phyloP scores from a whole-genome alignment of 1,140 invertebrate genomes.

The Hylyphantes graminicola region DNA sequence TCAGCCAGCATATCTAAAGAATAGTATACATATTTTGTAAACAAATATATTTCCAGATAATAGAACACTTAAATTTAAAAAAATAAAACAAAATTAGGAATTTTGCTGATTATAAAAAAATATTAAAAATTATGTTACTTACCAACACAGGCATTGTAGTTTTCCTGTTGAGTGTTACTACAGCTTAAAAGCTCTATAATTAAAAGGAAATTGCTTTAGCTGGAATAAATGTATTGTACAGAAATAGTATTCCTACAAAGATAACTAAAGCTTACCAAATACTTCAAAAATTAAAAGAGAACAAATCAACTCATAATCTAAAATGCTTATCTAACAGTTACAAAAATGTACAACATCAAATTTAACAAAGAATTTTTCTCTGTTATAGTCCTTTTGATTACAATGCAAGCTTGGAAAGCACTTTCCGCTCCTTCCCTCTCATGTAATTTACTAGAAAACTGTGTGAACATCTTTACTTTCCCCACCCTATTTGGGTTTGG shows the following conservation, averaged over 20 bases:
- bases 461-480: too few relatives aligned
- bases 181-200: constrained; percentile 77
- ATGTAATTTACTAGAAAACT: too few relatives aligned
- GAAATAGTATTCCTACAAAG: neutral
- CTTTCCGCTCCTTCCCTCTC: too few relatives aligned
- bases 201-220: constrained; percentile 51
- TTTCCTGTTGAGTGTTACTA: constrained; percentile 79
- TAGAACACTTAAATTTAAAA: neutral
- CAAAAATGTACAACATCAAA: neutral
- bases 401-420: too few relatives aligned
- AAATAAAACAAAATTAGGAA: too few relatives aligned
- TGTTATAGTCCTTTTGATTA: too few relatives aligned
- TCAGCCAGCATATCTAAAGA: constrained; percentile 17
- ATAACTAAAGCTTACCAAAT: neutral
- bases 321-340: neutral
- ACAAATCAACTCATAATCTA: too few relatives aligned
- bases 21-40: neutral
- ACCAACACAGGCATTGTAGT: constrained; percentile 78
- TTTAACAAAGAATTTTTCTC: neutral
- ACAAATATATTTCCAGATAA: neutral
- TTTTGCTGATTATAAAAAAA: too few relatives aligned
- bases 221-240: constrained; percentile 13
- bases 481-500: too few relatives aligned
- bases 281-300: neutral
- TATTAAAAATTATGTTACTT: neutral